A percentile compares a stretch with the other conserved stretches of the same genome.
These are phyloP conservation scores for Siniperca obscura DNA, from an alignment of 2,797 vertebrate genomes.

Conservation along the genomic window DNA sequence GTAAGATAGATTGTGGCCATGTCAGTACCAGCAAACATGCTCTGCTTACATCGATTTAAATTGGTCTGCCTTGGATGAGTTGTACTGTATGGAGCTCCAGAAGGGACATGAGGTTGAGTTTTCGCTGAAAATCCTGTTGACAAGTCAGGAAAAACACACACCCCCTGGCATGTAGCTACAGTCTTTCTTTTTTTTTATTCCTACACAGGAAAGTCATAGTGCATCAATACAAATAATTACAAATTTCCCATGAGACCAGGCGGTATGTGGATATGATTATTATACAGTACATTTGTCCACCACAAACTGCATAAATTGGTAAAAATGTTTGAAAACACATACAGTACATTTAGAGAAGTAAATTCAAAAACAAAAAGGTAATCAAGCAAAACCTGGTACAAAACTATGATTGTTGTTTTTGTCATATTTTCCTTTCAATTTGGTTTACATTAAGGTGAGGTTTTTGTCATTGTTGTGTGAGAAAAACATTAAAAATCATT, in stretches of 20 bases:
- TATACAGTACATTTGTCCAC: conserved; percentile 17
- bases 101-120: conserved; percentile 29
- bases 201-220: conserved; percentile 11
- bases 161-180: background rate
- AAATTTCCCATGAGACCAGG: conserved; percentile 28
- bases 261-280: conserved; percentile 24
- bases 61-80: conserved; percentile 48
- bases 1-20: conserved; percentile 45
- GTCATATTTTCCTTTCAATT: background rate
- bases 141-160: conserved; percentile 29
- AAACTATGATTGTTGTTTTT: background rate
- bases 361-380: background rate
- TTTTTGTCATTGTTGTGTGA: background rate
- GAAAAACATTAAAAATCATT: background rate
- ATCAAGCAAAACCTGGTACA: background rate
- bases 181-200: background rate
- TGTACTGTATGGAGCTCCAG: conserved; percentile 29
- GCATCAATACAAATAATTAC: conserved; percentile 32
- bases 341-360: background rate
- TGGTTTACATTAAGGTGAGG: background rate
- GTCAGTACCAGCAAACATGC: conserved; percentile 48
- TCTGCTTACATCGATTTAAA: conserved; percentile 51
- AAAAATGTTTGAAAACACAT: background rate
- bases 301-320: background rate
- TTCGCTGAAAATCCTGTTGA: conserved; percentile 29